Evolutionary conservation across 1,140 invertebrate genomes (phyloP), one percentile per base, ranked within the genome.

Genomic region (Cherax quadricarinatus): DNA sequence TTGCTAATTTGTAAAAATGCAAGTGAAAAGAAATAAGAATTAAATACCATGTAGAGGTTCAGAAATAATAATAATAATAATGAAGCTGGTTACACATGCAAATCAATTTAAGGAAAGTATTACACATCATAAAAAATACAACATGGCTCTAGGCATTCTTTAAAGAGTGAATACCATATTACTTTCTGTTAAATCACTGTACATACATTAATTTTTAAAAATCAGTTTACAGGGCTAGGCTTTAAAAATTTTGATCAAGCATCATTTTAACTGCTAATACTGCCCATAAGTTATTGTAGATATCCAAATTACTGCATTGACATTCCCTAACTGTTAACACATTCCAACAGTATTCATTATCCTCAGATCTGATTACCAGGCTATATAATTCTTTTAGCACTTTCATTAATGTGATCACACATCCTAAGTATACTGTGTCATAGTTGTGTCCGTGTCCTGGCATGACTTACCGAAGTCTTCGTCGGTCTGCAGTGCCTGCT

Each of bases 401-500:
- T 57, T 57, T 57, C 14, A 57, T 57, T 57, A 9, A 57, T 9
- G 14, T 57, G 53, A 14, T 57, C 14, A 57, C 53, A 57, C 53
- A 57, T 57, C 53, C 53, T 14, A 1, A 57, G 53, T 57, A 14
- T 70, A n/a, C 21, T n/a, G 82, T 30, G 53, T 60, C 0, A 41
- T 41, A 60, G 41, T 81, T 81, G 41, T 51, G 82, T 60, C 82
- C 82, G 82, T 84, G 82, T 84, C 82, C 82, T 60, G 82, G 82
- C 82, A 53, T 62, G 9, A 91, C 90, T 81, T 83, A 92, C 86
- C 91, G 53, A 75, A 49, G 60, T 83, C 53, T 16, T 95, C 94
- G 78, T 95, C 95, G 93, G 94, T 94, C 41, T 95, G 94, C 82
- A 95, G 94, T 70, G 94, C 93, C 86, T 94, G 94, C 92, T 95